Conservation (phyloP, 2,888 invertebrate species). For the Scaptomyza cyrtandrae region DNA sequence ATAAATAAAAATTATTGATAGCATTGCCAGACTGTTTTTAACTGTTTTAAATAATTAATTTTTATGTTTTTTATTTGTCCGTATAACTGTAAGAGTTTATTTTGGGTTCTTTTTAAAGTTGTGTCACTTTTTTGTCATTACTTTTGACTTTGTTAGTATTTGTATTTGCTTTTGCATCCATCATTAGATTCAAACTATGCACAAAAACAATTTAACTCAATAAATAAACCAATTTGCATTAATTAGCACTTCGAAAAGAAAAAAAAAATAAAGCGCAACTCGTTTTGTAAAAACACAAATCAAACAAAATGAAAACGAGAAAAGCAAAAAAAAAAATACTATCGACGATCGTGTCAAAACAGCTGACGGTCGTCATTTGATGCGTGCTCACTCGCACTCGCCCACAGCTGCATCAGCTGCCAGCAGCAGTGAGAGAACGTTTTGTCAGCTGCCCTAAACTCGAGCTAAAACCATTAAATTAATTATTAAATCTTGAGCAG, state of each 20-base stretch:
- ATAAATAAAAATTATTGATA: not conserved
- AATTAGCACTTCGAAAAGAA: conserved; percentile 45
- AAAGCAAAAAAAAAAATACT: conserved; percentile 15
- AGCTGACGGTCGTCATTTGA: conserved; percentile 57
- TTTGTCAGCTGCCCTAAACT: conserved; percentile 25
- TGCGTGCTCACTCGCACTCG: conserved; percentile 56
- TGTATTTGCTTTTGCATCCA: conserved; percentile 33
- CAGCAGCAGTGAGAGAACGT: conserved; percentile 33
- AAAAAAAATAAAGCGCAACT: conserved; percentile 46
- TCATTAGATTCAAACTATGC: conserved; percentile 30
- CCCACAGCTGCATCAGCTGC: conserved; percentile 23
- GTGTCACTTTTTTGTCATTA: conserved; percentile 14
- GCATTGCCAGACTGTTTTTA: conserved; percentile 17
- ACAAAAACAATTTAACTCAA: conserved; percentile 40
- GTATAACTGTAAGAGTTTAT: not conserved
- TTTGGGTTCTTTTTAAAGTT: not conserved
- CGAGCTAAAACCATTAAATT: conserved; percentile 40
- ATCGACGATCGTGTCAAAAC: conserved; percentile 71
- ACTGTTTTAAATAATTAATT: not conserved
- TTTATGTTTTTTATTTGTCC: not conserved
- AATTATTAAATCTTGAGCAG: conserved; percentile 57
- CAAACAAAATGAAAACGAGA: conserved; percentile 8
- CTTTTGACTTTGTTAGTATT: conserved; percentile 20
- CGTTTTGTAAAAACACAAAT: conserved; percentile 29
- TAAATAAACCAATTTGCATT: conserved; percentile 53